Evolutionary conservation across 2,113 vertebrate species (phyloP), one percentile per base, ranked within the genome.

Genomic region (Fregetta grallaria): DNA sequence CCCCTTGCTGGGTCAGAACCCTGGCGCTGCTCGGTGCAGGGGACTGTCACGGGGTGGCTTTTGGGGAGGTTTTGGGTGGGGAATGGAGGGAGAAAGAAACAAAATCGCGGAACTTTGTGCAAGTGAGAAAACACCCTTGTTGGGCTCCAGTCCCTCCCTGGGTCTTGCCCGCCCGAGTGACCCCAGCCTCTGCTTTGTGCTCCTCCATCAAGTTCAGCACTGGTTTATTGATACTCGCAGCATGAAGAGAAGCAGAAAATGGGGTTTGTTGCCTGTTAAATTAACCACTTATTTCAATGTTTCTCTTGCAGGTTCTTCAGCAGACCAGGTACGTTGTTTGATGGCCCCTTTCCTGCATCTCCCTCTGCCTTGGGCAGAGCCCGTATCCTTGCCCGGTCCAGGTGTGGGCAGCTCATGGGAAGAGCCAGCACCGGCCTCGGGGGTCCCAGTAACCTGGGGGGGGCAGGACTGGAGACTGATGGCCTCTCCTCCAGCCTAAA

Each of bases 271-370:
- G 22, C 52, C 45, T 78, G 23, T 36, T 19, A 16, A 26, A 53
- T 75, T 97, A 82, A 96, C 42, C 19, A 9, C 14, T 70, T 68
- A 0, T 49, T 72, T 66, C 50, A 25, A 19, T 38, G 6, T 97
- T 97, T 71, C 58, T 75, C 95, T 94, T 55, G 81, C 91, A 98
- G 98, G 97, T 68, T 98, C 98, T 26, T 94, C 98, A 53, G 96
- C 98, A 20, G 98, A 98, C 38, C 91, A 94, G 98, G 98, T 98
- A 76, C 0, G 97, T 95, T n/a, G 7, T 10, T 61, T 59, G 27
- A 2, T 25, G 45, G 30, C 3, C 8, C 12, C 65, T 78, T 47
- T 20, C 34, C 27, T 1, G 0, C 38, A 22, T 42, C 8, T 34
- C 6, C 3, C 9, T 55, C 47, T 61, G 70, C 52, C n/a, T 32